Evolutionary conservation across 2,113 vertebrate genomes (phyloP), one percentile per base, ranked within the genome.

Genomic region (Megaceryle torquata): DNA sequence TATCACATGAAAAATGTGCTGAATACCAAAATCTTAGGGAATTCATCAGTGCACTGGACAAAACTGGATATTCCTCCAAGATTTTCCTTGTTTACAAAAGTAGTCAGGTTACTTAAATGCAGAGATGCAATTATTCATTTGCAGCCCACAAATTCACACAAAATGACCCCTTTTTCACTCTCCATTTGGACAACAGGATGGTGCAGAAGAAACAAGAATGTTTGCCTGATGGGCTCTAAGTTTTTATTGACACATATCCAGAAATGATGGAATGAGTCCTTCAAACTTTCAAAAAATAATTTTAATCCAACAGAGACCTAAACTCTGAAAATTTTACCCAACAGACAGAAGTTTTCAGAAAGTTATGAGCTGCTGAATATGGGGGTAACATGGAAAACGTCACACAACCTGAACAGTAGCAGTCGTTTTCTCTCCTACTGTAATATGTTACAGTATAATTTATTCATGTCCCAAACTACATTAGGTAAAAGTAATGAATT

Each of bases 391-490:
- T 72, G 61, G 83, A 72, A 96, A 94, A 90, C 79, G 61, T 91
- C 95, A 95, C 72, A 78, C 29, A 86, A 69, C 60, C 79, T 90
- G 79, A 94, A 72, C 43, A 61, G 85, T 26, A 63, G 64, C 50
- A 93, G 77, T 95, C 90, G 82, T 84, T 91, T 94, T 96, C 77
- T 90, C 57, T 88, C 63, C 90, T 56, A 26, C 95, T 82, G 31
- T 86, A 91, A 86, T 91, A 68, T 46, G 72, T 75, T 91, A 60
- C 53, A 2, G 2, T 82, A 88, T 96, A 88, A 95, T 94, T 96
- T 96, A 96, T 96, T 95, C 86, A 92, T 94, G 60, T 89, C 90
- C 57, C 57, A 86, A 93, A 90, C 77, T 76, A 72, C 54, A 57
- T 86, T 79, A 78, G 48, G 64, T 84, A 71, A 86, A 88, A 92